Conservation (phyloP, 92 coral and sea anemone genomes). For the Pocillopora grandis region DNA sequence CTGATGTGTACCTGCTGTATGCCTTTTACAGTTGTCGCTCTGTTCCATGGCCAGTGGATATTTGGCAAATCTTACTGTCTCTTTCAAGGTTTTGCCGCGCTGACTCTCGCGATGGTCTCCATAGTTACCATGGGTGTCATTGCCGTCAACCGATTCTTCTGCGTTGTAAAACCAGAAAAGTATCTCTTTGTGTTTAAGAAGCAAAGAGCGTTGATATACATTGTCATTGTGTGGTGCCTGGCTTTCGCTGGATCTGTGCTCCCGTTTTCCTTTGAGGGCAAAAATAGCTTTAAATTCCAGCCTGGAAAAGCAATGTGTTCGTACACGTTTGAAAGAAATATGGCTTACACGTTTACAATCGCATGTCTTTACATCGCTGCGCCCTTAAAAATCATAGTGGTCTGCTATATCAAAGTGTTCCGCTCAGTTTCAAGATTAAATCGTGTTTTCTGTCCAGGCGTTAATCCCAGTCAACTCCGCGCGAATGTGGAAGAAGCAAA, state of each 20-base stretch:
- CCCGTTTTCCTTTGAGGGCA: conserved; percentile 7
- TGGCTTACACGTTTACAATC: background rate
- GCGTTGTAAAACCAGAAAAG: conserved; percentile 29
- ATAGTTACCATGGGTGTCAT: no score
- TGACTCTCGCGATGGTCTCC: no score
- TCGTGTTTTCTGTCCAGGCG: background rate
- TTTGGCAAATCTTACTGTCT: no score
- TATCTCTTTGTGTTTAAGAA: conserved; percentile 22
- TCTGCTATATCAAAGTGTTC: background rate
- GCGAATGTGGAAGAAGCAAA: conserved; percentile 61
- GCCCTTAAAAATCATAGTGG: conserved; percentile 10
- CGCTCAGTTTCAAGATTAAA: conserved; percentile 15
- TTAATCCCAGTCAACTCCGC: conserved; percentile 20
- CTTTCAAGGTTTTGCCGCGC: no score
- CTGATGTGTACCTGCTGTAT: no score
- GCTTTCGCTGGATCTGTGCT: conserved; percentile 10
- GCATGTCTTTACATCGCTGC: conserved; percentile 8
- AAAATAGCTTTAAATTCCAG: conserved; percentile 16
- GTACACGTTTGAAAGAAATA: conserved; percentile 27
- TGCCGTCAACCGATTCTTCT: no score
- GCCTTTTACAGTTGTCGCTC: conserved; percentile 57
- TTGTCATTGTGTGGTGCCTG: conserved; percentile 2
- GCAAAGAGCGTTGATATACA: conserved; percentile 1
- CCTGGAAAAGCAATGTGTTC: conserved; percentile 56
- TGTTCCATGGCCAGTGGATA: no score